Conservation (phyloP, 2,113 vertebrate species). For the Sturnira hondurensis region DNA sequence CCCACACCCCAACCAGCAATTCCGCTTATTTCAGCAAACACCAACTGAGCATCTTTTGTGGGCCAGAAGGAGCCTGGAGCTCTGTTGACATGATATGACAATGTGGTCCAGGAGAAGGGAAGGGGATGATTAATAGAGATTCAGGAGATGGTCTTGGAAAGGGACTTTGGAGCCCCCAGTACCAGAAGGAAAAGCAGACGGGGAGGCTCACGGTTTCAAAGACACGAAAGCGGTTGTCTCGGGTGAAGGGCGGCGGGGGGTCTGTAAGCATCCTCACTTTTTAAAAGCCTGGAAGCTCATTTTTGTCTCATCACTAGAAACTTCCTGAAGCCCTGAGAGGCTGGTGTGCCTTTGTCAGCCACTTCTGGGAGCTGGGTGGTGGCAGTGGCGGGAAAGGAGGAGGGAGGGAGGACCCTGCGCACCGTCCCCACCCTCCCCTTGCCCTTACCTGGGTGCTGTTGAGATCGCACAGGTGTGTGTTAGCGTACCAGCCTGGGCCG, state of each 20-base stretch:
- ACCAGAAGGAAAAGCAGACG: background rate
- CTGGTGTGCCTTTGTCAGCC: background rate
- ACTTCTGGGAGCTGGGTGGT: background rate
- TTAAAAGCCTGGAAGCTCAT: background rate
- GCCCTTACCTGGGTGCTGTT: constrained; percentile 93
- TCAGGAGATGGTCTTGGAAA: background rate
- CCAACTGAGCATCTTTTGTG: background rate
- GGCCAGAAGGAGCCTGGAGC: background rate
- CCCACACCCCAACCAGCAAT: background rate
- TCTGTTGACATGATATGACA: background rate
- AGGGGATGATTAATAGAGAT: background rate
- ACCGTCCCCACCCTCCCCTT: background rate
- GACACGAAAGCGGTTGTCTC: background rate
- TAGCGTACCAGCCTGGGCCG: constrained; percentile 89
- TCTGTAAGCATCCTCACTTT: background rate
- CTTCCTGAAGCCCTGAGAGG: background rate
- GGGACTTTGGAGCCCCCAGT: background rate
- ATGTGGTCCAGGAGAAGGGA: background rate
- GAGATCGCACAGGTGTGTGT: constrained; percentile 93
- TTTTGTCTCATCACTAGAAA: background rate
- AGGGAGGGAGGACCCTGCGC: background rate
- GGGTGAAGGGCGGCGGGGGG: too few relatives aligned
- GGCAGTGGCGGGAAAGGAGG: background rate
- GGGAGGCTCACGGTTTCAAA: background rate
- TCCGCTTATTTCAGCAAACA: background rate